phyloP scores from a whole-genome alignment of 2,888 invertebrate genomes.

The Trichacis sp. region DNA sequence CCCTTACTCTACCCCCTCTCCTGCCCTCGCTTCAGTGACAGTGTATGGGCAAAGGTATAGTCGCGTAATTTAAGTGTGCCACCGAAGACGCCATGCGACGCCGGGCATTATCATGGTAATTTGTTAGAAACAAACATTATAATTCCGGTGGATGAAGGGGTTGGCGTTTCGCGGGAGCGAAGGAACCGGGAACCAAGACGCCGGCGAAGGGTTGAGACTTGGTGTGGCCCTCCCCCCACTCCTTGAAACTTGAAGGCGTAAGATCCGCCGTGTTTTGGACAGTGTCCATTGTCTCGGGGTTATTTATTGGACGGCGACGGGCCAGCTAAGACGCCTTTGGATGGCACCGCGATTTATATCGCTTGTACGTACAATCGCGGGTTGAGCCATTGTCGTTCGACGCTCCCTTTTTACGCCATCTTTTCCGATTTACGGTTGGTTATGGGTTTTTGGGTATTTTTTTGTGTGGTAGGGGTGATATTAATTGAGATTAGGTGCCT shows the following conservation, averaged over 20 bases:
- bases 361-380: constrained; percentile 34
- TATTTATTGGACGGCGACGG: constrained; percentile 65
- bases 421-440: neutral
- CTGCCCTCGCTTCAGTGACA: constrained; percentile 9
- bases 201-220: constrained; percentile 21
- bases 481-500: too few species aligned
- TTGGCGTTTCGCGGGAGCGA: constrained; percentile 12
- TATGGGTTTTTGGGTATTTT: too few species aligned
- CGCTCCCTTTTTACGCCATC: neutral
- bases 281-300: constrained; percentile 68
- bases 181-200: constrained; percentile 32
- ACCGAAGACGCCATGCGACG: constrained; percentile 62
- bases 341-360: constrained; percentile 52
- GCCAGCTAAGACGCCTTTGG: constrained; percentile 60
- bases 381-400: constrained; percentile 31
- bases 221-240: constrained; percentile 51
- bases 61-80: constrained; percentile 63
- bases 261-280: constrained; percentile 69
- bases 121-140: constrained; percentile 70
- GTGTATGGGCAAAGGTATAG: constrained; percentile 24
- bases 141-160: constrained; percentile 54
- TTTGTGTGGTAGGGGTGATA: too few species aligned
- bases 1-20: constrained; percentile 25
- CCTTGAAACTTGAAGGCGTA: constrained; percentile 67
- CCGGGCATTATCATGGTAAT: constrained; percentile 68